Conservation (phyloP, 2,113 vertebrate genomes). For the Poeciliopsis retropinna region DNA sequence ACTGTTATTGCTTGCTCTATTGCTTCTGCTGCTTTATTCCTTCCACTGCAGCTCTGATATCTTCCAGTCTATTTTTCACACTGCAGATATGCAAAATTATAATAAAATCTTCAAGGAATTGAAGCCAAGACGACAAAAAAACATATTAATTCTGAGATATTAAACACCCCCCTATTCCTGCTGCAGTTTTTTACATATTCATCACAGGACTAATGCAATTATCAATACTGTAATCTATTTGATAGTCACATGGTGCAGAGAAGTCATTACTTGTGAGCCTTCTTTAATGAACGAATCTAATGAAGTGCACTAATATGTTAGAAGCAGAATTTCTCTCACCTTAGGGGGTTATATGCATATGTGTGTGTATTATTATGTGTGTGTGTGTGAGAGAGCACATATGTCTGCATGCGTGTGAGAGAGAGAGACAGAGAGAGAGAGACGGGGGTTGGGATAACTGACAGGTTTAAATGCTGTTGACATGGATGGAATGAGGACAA, state of each 20-base stretch:
- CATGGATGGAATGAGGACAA: conserved; percentile 61
- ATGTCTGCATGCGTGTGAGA: too few species aligned
- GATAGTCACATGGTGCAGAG: conserved; percentile 72
- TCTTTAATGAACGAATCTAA: conserved; percentile 82
- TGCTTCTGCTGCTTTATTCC: neutral
- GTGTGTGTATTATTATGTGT: conserved; percentile 40
- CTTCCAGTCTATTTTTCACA: conserved; percentile 30
- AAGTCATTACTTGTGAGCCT: conserved; percentile 79
- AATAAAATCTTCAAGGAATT: conserved; percentile 18
- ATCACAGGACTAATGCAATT: conserved; percentile 77
- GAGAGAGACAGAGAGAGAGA: conserved; percentile 1
- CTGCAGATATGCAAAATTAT: neutral
- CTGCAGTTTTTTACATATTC: conserved; percentile 72
- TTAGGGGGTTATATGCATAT: conserved; percentile 49
- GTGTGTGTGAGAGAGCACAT: conserved; percentile 16
- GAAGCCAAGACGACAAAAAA: conserved; percentile 48
- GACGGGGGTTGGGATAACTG: conserved; percentile 4
- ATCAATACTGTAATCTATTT: conserved; percentile 79
- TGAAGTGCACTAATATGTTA: conserved; percentile 76
- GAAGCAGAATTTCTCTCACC: conserved; percentile 65
- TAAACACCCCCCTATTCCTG: conserved; percentile 67
- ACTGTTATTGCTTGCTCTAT: conserved; percentile 21
- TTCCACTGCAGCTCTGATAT: conserved; percentile 15
- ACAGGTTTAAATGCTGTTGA: conserved; percentile 50
- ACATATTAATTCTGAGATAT: conserved; percentile 73